phyloP scores from a whole-genome alignment of 2,797 vertebrate species.

The Kryptopterus vitreolus region DNA sequence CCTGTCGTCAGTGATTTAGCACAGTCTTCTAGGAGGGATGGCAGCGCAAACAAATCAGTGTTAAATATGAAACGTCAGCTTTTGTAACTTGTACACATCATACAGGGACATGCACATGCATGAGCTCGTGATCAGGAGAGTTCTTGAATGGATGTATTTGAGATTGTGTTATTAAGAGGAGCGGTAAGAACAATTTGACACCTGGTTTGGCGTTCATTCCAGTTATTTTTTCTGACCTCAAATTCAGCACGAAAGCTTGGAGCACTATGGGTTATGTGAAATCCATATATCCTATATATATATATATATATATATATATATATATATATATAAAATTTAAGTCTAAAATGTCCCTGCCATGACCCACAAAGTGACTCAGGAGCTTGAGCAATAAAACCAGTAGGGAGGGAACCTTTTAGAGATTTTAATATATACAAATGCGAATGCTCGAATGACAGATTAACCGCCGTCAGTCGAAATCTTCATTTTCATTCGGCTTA shows the following conservation, averaged over 20 bases:
- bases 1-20: not conserved
- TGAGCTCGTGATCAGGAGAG: not conserved
- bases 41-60: not conserved
- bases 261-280: slow-evolving; percentile 12
- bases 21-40: slow-evolving; percentile 3
- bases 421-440: slow-evolving; percentile 1
- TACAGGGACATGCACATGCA: slow-evolving; percentile 5
- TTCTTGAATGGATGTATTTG: slow-evolving; percentile 10
- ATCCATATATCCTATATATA: too few relatives aligned
- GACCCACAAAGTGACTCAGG: slow-evolving; percentile 3
- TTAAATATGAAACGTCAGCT: not conserved
- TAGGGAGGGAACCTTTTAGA: not conserved
- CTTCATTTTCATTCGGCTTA: not conserved
- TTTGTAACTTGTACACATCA: not conserved
- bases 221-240: slow-evolving; percentile 45
- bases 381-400: not conserved
- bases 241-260: slow-evolving; percentile 34
- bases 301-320: too few relatives aligned
- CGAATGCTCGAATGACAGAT: not conserved
- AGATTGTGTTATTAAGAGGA: not conserved
- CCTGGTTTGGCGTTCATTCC: slow-evolving; percentile 23
- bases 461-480: not conserved
- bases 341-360: not conserved
- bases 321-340: not conserved
- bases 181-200: slow-evolving; percentile 11